Evolutionary conservation across 2,888 invertebrate genomes (phyloP), one percentile per base, ranked within the genome.

Genomic region (Aquatica leii): DNA sequence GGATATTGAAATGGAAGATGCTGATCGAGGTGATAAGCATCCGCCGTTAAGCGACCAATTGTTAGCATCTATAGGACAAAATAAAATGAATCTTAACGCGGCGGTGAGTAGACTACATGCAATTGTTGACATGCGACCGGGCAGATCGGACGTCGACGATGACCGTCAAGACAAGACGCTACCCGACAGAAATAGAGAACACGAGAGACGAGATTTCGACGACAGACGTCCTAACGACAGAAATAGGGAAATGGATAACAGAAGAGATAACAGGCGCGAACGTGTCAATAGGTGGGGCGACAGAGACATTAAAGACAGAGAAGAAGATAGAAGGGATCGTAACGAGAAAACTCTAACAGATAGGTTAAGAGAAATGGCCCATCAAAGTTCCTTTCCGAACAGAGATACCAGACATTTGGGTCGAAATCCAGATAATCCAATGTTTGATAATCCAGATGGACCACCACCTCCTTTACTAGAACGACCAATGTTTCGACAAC

Each of bases 1-100:
- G 92, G 93, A 93, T 69, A 85, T 93, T 41, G 93, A 93, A 78
- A 88, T 89, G 78, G 89, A 88, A 61, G 86, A 88, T 67, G 88
- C 59, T 1, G 78, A 78, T 31, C 74, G 78, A 66, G 76, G 71
- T 46, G 81, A 71, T 54, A 69, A 77, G 68, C 56, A 71, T 60
- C 70, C 74, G 35, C 78, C 80, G 66, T 71, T 82, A 17, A 83
- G 82, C 60, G 84, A 85, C 55, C 83, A 85, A 66, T 77, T 88
- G 76, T 80, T 88, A 9, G 87, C 75, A 9, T 67, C 73, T 0
- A 62, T 74, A 58, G 70, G 71, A 18, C 69, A 72, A 43, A 71
- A 70, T 43, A 69, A 68, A 53, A 43, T 59, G 8, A 71, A 63
- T 60, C 59, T 70, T n/a, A 70, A 62, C 53, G 65, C 68, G 12